Percentiles rank a stretch among this genome's conserved stretches.
These are phyloP conservation scores for Prosopocoilus inquinatus DNA, from an alignment of 2,888 invertebrate species.

Conservation along the genomic window DNA sequence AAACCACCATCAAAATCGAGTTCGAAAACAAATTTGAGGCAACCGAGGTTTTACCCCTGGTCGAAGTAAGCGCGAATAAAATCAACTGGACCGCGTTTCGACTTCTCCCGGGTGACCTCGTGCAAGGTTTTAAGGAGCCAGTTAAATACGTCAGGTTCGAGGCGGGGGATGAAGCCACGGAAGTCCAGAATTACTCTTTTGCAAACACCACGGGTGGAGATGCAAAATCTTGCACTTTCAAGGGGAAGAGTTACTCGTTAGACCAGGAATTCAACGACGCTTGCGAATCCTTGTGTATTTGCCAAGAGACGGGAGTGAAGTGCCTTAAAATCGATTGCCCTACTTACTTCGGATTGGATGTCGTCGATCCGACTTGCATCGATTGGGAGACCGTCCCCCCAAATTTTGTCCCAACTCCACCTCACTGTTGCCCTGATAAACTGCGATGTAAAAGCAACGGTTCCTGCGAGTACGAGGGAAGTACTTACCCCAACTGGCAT, in stretches of 20 bases:
- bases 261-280: slow-evolving; percentile 80
- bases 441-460: slow-evolving; percentile 79
- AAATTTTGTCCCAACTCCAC: slow-evolving; percentile 66
- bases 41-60: slow-evolving; percentile 30
- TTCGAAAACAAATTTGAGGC: slow-evolving; percentile 39
- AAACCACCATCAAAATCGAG: slow-evolving; percentile 46
- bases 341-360: slow-evolving; percentile 80
- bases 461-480: slow-evolving; percentile 72
- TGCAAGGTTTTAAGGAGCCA: slow-evolving; percentile 33
- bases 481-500: slow-evolving; percentile 72
- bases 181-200: slow-evolving; percentile 26
- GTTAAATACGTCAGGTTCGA: slow-evolving; percentile 44
- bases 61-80: slow-evolving; percentile 51
- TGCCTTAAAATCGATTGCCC: slow-evolving; percentile 82
- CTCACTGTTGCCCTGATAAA: slow-evolving; percentile 78
- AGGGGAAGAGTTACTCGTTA: slow-evolving; percentile 43
- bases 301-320: slow-evolving; percentile 67
- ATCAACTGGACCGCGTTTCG: slow-evolving; percentile 51
- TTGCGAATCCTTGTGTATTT: slow-evolving; percentile 76
- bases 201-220: slow-evolving; percentile 3
- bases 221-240: slow-evolving; percentile 39
- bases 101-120: slow-evolving; percentile 40
- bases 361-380: slow-evolving; percentile 78
- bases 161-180: slow-evolving; percentile 41
- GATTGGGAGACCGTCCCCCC: slow-evolving; percentile 83